These are phyloP conservation scores for Cheilinus undulatus DNA, from an alignment of 2,113 vertebrate genomes.

Conservation along the genomic window DNA sequence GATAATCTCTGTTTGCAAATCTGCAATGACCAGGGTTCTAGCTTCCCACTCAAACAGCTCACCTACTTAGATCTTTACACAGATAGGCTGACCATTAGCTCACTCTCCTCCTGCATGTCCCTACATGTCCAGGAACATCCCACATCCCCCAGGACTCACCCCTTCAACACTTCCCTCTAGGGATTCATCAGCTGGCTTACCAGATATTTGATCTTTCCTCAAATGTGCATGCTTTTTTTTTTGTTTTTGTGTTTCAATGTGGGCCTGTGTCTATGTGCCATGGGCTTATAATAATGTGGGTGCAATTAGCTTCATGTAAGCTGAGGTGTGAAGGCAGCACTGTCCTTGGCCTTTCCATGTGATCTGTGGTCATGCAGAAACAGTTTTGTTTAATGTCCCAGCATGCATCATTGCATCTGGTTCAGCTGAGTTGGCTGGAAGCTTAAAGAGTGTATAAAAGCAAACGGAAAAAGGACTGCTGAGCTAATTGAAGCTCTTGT, in stretches of 20 bases:
- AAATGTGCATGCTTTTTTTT: slow-evolving; percentile 7
- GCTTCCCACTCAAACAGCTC: slow-evolving; percentile 45
- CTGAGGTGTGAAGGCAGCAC: slow-evolving; percentile 5
- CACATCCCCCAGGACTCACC: slow-evolving; percentile 31
- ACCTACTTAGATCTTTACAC: slow-evolving; percentile 50
- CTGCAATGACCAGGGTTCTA: slow-evolving; percentile 31
- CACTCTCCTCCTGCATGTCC: slow-evolving; percentile 58
- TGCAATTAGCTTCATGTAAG: neutral
- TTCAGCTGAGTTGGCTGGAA: slow-evolving; percentile 48
- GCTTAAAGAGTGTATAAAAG: slow-evolving; percentile 52
- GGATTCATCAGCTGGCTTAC: slow-evolving; percentile 38
- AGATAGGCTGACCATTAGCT: slow-evolving; percentile 69
- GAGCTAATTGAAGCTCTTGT: slow-evolving; percentile 63
- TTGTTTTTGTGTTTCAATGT: neutral
- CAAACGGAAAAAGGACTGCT: slow-evolving; percentile 53
- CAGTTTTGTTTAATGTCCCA: slow-evolving; percentile 34
- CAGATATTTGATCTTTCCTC: slow-evolving; percentile 49
- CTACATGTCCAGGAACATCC: slow-evolving; percentile 61
- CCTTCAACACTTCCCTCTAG: slow-evolving; percentile 64
- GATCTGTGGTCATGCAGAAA: slow-evolving; percentile 38
- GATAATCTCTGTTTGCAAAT: slow-evolving; percentile 47
- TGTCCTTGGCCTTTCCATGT: slow-evolving; percentile 8
- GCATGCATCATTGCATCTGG: slow-evolving; percentile 59
- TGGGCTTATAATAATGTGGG: no score
- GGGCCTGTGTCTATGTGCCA: neutral